Conservation (phyloP, 1,140 invertebrate genomes). For the Musca domestica region DNA sequence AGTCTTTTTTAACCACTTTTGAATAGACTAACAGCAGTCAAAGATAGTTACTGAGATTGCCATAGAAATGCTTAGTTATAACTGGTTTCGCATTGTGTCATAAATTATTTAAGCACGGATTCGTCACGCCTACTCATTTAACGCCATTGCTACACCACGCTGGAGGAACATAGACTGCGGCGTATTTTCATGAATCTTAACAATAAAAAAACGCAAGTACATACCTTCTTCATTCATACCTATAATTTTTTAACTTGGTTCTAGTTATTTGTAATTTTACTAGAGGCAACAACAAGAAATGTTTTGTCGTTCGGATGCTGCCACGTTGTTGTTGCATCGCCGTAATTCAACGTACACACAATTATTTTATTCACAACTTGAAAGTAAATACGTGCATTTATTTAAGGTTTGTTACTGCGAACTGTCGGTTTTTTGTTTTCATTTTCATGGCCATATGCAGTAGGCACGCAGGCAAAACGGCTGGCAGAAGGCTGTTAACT, state of each 20-base stretch:
- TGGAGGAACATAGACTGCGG: too few relatives aligned
- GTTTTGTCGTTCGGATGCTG: background rate
- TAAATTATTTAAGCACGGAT: slow-evolving; percentile 35
- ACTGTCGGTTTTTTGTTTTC: background rate
- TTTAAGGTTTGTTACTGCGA: slow-evolving; percentile 8
- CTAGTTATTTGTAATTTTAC: background rate
- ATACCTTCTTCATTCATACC: background rate
- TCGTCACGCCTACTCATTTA: slow-evolving; percentile 49
- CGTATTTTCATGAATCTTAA: slow-evolving; percentile 1
- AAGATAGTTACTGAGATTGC: background rate
- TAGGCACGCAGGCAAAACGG: slow-evolving; percentile 3
- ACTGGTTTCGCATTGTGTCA: slow-evolving; percentile 17
- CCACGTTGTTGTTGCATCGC: slow-evolving; percentile 21
- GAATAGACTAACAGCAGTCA: too few relatives aligned
- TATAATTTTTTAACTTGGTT: background rate
- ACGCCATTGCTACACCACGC: slow-evolving; percentile 17
- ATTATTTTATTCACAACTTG: slow-evolving; percentile 13
- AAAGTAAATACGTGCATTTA: slow-evolving; percentile 13
- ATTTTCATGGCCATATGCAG: background rate
- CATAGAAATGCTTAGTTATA: slow-evolving; percentile 6
- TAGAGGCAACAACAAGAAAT: slow-evolving; percentile 5
- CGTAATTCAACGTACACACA: slow-evolving; percentile 23
- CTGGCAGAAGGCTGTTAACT: background rate
- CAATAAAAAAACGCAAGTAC: background rate
- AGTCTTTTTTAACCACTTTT: background rate